Conservation (phyloP, 2,797 vertebrate genomes). For the Pitangus sulphuratus region DNA sequence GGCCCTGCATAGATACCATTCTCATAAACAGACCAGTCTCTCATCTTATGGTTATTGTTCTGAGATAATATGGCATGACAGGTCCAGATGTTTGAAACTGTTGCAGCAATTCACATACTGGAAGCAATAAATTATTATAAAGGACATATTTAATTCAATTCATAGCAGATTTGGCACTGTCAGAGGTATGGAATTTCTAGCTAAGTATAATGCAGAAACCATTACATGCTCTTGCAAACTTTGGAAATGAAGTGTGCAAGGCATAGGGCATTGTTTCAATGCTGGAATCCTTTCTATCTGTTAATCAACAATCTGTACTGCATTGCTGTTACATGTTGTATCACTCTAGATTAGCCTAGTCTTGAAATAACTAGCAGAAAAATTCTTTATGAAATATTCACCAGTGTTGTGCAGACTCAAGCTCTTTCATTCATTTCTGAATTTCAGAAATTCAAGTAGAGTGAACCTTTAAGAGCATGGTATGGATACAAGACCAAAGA, state of each 20-base stretch:
- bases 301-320: background rate
- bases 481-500: background rate
- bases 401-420: background rate
- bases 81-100: constrained; percentile 44
- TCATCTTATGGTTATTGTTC: constrained; percentile 20
- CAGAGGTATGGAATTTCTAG: constrained; percentile 22
- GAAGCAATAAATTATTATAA: constrained; percentile 28
- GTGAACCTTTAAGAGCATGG: background rate
- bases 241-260: background rate
- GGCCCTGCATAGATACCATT: background rate
- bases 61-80: constrained; percentile 4
- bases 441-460: background rate
- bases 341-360: background rate
- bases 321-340: background rate
- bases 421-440: background rate
- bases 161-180: constrained; percentile 5
- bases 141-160: constrained; percentile 7
- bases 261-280: background rate
- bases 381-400: background rate
- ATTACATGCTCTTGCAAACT: background rate
- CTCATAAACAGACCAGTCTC: background rate
- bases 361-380: constrained; percentile 22
- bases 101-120: background rate
- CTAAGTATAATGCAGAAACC: background rate
- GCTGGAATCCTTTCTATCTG: background rate